Percentiles rank a stretch among this genome's conserved stretches.
Evolutionary conservation across 2,888 invertebrate species (phyloP).

Genomic region (Xanthorhoe spadicearia): DNA sequence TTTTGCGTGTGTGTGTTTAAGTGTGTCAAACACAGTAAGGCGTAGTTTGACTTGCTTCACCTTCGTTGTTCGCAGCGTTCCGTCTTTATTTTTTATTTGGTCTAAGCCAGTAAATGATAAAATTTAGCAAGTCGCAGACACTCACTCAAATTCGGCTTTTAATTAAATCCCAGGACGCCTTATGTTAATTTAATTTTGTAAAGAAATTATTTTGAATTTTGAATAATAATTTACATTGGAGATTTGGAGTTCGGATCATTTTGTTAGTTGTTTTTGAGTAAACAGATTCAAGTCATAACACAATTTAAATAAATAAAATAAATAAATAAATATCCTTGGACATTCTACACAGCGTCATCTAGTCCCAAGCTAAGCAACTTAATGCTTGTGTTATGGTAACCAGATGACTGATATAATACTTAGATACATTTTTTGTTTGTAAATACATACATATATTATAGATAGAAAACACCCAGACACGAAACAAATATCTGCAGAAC

Average conservation of each 20-base stretch:
- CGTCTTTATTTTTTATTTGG: too few species aligned
- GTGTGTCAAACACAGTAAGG: too few species aligned
- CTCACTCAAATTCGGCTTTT: conserved; percentile 36
- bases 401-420: background rate
- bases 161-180: conserved; percentile 40
- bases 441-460: too few species aligned
- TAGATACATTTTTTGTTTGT: background rate
- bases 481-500: too few species aligned
- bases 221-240: conserved; percentile 37
- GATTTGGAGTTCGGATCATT: conserved; percentile 22
- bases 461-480: too few species aligned
- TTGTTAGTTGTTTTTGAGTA: conserved; percentile 6
- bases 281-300: background rate
- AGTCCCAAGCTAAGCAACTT: too few species aligned
- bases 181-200: conserved; percentile 43
- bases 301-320: background rate
- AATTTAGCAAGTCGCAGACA: conserved; percentile 39
- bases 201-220: conserved; percentile 40
- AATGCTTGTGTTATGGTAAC: too few species aligned
- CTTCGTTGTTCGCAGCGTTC: too few species aligned
- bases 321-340: too few species aligned
- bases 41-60: too few species aligned
- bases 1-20: too few species aligned
- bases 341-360: too few species aligned
- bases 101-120: conserved; percentile 43